A percentile compares a stretch with the other conserved stretches of the same genome.
Conservation (phyloP, 2,888 invertebrate genomes). For the Pollenia labialis region DNA sequence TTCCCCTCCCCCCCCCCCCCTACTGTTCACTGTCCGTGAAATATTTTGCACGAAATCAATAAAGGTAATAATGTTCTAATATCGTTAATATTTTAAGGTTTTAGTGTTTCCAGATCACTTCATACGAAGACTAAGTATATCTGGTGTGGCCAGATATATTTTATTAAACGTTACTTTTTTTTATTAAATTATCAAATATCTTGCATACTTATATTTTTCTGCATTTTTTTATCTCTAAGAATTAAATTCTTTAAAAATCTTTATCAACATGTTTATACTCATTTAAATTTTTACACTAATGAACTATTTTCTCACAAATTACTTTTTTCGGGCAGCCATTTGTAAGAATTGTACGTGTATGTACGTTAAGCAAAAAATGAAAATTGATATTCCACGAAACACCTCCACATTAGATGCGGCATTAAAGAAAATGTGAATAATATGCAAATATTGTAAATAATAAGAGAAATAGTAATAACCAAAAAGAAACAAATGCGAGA, state of each 20-base stretch:
- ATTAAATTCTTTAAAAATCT: background rate
- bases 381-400: conserved; percentile 67
- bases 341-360: background rate
- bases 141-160: no score
- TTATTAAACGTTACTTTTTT: no score
- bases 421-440: conserved; percentile 59
- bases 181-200: no score
- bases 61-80: no score
- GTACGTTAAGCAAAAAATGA: conserved; percentile 18
- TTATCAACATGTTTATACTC: background rate
- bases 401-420: conserved; percentile 66
- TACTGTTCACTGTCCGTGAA: no score
- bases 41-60: no score
- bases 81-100: no score
- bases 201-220: no score
- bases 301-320: conserved; percentile 46
- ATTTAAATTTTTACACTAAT: background rate
- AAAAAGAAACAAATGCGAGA: background rate
- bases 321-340: conserved; percentile 8
- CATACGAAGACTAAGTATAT: no score
- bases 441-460: conserved; percentile 63
- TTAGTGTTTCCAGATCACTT: no score
- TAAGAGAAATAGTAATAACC: conserved; percentile 31
- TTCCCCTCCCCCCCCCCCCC: no score
- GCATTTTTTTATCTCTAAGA: background rate